Base-by-base conservation (phyloP, 2,797 vertebrate genomes). In the Bradypodion ventrale region DNA sequence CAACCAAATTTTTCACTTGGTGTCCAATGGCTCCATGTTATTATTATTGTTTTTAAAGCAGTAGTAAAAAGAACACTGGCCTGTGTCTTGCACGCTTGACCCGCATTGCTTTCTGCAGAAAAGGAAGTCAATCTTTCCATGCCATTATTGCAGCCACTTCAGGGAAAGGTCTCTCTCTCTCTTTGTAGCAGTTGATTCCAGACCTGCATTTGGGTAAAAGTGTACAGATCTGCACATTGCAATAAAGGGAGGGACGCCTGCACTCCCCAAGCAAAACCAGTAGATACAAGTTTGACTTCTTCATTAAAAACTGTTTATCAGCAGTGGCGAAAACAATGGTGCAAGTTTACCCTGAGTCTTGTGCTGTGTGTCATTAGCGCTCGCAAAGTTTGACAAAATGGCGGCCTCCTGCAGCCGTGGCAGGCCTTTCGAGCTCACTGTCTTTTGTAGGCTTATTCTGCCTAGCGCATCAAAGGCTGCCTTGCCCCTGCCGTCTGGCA, bases 171-270 rank as follows among this genome's bases (percentile, higher is more conserved):
- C 83, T n/a, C 84, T 19, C 52, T 5, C n/a, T n/a, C n/a, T n/a
- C n/a, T n/a, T n/a, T n/a, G n/a, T n/a, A n/a, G 81, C 85, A 94
- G 84, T 88, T 49, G 84, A 84, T 90, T 90, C 90, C 87, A 88
- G 89, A 90, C 85, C 29, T 90, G 90, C 52, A 13, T 78, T 63
- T 75, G 89, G 87, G 85, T 82, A 78, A 83, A 83, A 87, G 79
- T 82, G 46, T 87, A 2, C 27, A 87, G 85, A 72, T 88, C 87
- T 90, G 89, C 77, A 76, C 0, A 0, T 21, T 85, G 75, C 90
- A 90, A 1, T 84, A 83, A 52, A 83, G 90, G 91, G 90, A 87
- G 0, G 4, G 80, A 70, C 44, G 16, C 72, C 4, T 75, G 84
- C 76, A 76, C 62, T 91, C 89, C 89, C 86, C 91, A 80, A 21